Percentiles rank a stretch among this genome's conserved stretches.
These are phyloP conservation scores for Drosophila biarmipes DNA, from an alignment of 1,140 invertebrate genomes.

Conservation along the genomic window DNA sequence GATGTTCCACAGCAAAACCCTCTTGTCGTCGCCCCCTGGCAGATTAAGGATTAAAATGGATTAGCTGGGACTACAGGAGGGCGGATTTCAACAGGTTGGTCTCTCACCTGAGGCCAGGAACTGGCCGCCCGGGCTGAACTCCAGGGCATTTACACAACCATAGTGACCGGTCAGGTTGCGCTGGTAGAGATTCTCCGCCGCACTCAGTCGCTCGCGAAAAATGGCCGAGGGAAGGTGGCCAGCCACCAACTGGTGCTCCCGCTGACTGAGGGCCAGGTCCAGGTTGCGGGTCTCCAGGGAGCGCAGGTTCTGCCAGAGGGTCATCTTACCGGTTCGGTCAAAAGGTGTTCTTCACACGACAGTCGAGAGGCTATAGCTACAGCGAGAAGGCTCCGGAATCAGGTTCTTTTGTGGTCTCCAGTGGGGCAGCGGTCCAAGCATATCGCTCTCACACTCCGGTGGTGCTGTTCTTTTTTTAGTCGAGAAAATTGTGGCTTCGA, in stretches of 20 bases:
- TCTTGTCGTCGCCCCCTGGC: conserved; percentile 92
- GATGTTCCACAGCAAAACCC: conserved; percentile 95
- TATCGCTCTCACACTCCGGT: conserved; percentile 16
- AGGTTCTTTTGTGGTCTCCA: conserved; percentile 8
- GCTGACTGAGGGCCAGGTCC: conserved; percentile 48
- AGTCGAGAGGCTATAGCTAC: not conserved
- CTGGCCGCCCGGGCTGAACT: conserved; percentile 95
- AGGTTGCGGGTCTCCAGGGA: conserved; percentile 53
- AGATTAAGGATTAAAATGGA: conserved; percentile 85
- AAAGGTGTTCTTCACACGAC: not conserved
- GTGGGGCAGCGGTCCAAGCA: conserved; percentile 24
- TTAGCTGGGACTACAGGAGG: not conserved
- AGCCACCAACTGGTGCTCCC: conserved; percentile 51
- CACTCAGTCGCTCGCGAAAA: conserved; percentile 87
- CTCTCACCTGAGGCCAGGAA: conserved; percentile 93
- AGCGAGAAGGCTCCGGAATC: not conserved
- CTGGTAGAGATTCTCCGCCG: conserved; percentile 91
- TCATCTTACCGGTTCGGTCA: conserved; percentile 35
- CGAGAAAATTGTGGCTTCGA: not conserved
- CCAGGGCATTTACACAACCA: conserved; percentile 98
- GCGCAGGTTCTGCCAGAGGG: conserved; percentile 22
- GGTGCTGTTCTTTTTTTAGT: conserved; percentile 4
- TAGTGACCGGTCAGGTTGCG: conserved; percentile 95
- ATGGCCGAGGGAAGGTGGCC: conserved; percentile 82
- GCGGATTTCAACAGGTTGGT: conserved; percentile 47